These are phyloP conservation scores for Sabellastarte sp. DNA, from an alignment of 2,888 invertebrate species.

Conservation along the genomic window DNA sequence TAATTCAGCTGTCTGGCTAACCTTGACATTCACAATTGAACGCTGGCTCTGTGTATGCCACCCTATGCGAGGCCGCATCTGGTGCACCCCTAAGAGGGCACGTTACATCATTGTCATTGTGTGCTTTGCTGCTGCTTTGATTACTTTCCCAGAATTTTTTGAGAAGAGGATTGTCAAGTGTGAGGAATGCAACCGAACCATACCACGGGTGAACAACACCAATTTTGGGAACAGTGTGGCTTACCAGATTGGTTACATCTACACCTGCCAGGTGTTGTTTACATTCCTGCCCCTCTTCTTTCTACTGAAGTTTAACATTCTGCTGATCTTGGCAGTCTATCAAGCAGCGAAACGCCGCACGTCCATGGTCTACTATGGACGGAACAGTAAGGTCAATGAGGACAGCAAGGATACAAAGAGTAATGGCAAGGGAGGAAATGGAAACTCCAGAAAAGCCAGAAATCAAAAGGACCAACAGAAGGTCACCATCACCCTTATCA, in stretches of 20 bases:
- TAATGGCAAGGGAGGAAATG: neutral
- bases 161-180: conserved; percentile 56
- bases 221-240: conserved; percentile 2
- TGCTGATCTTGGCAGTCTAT: conserved; percentile 67
- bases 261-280: conserved; percentile 58
- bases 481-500: conserved; percentile 75
- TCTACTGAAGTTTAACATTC: conserved; percentile 72
- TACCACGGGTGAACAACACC: neutral
- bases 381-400: no score
- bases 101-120: conserved; percentile 68
- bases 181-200: neutral
- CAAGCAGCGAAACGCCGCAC: conserved; percentile 40
- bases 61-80: conserved; percentile 69
- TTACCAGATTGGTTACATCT: conserved; percentile 19
- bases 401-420: neutral
- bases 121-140: conserved; percentile 66
- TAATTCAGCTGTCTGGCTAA: conserved; percentile 74
- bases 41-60: conserved; percentile 75
- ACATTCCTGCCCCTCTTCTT: conserved; percentile 70
- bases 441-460: conserved; percentile 15
- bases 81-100: conserved; percentile 72
- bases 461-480: conserved; percentile 59
- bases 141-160: conserved; percentile 69
- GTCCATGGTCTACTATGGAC: conserved; percentile 34
- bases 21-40: conserved; percentile 75